A percentile compares a stretch with the other conserved stretches of the same genome.
Conservation (phyloP, 2,797 vertebrate species). For the Falco berigora region DNA sequence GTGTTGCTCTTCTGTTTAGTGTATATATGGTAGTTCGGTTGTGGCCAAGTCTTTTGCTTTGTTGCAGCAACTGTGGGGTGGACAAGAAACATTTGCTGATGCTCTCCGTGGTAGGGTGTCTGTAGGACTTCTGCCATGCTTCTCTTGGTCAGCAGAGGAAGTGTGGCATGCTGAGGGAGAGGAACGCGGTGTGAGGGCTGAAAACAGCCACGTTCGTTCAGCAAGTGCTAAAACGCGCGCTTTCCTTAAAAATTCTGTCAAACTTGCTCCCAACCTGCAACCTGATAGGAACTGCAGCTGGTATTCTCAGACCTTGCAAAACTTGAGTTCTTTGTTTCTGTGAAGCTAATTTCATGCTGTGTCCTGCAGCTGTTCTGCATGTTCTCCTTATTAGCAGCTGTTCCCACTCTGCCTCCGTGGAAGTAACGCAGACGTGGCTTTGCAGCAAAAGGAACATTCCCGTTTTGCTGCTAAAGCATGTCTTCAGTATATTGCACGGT, state of each 20-base stretch:
- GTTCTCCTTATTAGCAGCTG: background rate
- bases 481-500: background rate
- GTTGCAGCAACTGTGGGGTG: background rate
- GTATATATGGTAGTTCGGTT: background rate
- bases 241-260: background rate
- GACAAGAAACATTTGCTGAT: background rate
- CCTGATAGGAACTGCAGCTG: background rate
- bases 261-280: background rate
- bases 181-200: background rate
- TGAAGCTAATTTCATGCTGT: background rate
- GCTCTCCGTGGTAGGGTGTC: background rate
- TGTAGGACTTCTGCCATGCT: background rate
- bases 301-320: background rate
- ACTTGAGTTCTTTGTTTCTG: background rate
- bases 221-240: background rate
- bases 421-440: background rate
- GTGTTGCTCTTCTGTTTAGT: background rate
- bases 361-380: background rate
- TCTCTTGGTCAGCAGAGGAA: background rate
- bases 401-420: background rate
- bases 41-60: background rate
- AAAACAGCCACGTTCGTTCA: fast-evolving
- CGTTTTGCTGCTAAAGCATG: background rate
- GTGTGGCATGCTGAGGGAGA: fast-evolving
- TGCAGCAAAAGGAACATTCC: background rate